Evolutionary conservation across 2,888 invertebrate species (phyloP).

Genomic region (Andrena trimmerana): DNA sequence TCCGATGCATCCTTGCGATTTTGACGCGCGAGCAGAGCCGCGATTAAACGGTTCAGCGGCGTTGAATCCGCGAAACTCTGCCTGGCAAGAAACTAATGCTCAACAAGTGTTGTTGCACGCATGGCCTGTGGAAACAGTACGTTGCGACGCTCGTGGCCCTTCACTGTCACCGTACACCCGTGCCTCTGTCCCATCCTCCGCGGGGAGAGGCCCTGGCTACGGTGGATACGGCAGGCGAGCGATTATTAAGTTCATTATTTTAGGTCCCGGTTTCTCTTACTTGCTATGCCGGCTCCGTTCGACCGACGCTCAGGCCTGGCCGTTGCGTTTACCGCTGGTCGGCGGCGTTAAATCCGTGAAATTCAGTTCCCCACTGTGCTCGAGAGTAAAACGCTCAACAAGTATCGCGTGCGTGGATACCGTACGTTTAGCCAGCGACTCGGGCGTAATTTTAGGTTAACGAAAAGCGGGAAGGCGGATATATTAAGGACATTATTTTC

Average conservation of each 20-base stretch:
- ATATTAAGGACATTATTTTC: conserved; percentile 21
- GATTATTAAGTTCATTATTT: conserved; percentile 56
- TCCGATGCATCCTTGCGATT: too few species aligned
- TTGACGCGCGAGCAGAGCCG: background rate
- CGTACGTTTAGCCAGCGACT: conserved; percentile 17
- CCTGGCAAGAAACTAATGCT: conserved; percentile 15
- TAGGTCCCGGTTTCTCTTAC: conserved; percentile 51
- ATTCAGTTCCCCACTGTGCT: conserved; percentile 11
- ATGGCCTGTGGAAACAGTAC: conserved; percentile 17
- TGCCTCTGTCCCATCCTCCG: conserved; percentile 19
- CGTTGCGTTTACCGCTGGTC: conserved; percentile 45
- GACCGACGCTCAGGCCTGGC: conserved; percentile 21
- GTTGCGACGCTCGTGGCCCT: conserved; percentile 16
- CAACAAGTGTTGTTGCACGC: conserved; percentile 45
- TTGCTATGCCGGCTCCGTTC: conserved; percentile 45
- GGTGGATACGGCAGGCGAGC: conserved; percentile 21
- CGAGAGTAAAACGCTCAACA: conserved; percentile 38
- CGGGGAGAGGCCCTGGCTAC: background rate
- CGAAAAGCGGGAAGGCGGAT: conserved; percentile 33
- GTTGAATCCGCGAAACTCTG: conserved; percentile 1
- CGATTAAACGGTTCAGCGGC: conserved; percentile 23
- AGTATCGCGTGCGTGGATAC: conserved; percentile 43
- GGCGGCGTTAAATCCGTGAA: conserved; percentile 42
- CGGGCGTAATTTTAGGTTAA: conserved; percentile 53
- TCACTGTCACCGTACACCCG: conserved; percentile 6